Base-by-base conservation (phyloP, 2,113 vertebrate genomes). In the Megalops atlanticus region DNA sequence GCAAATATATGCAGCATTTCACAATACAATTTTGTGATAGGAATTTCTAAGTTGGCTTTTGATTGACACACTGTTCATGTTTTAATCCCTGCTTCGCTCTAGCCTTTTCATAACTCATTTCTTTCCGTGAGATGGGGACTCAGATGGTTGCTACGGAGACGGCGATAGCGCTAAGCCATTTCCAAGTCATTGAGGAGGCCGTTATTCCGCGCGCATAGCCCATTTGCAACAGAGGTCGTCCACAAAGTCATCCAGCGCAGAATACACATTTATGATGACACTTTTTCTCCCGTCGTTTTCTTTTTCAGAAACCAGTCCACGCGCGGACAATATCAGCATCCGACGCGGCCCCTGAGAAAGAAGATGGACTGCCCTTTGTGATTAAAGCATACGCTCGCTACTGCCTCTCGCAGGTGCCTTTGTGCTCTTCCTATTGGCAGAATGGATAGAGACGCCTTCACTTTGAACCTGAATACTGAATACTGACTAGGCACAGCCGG, bases 41-140 rank as follows among this genome's bases (percentile, higher is more conserved):
- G 92, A 77, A 95, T 92, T 94, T 95, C 93, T 93, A 93, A 90
- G 93, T 92, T 91, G 93, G 87, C 92, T 91, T 90, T 94, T 99
- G 98, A 99, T 95, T 98, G 97, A 98, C 97, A 95, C 91, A 90
- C 95, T 94, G 95, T 97, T 96, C 97, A 98, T 97, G 96, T 96
- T 94, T 97, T 98, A 99, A 99, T 99, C 97, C 97, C 95, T 96
- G 96, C 96, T 96, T 97, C 96, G 96, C 96, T 97, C 95, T 93
- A 96, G 96, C 95, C 96, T 96, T 97, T 96, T 97, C 97, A 97
- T 95, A 97, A 98, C 97, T 98, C 96, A 98, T 99, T 98, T 98
- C 97, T 97, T 95, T 95, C 94, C 92, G 93, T 95, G 95, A 97
- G 98, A 99, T 97, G 96, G 95, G 95, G 96, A 96, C 96, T 95